Evolutionary conservation across 1,140 invertebrate species (phyloP).

Genomic region (Tyrophagus putrescentiae): DNA sequence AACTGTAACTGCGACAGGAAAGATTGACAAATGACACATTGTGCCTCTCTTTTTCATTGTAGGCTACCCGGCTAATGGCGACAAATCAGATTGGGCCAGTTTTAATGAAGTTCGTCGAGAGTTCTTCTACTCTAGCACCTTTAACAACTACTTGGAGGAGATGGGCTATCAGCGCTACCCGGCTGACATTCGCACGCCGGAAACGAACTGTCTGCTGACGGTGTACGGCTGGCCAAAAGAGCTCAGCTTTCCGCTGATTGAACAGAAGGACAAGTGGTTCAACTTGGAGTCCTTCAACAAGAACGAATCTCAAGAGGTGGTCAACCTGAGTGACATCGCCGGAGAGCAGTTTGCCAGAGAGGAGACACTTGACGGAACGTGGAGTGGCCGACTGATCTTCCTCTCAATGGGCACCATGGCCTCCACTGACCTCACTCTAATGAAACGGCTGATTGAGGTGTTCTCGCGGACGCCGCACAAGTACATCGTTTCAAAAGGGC

Average conservation of each 20-base stretch:
- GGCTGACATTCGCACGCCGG: neutral
- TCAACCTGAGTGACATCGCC: neutral
- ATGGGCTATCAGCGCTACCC: neutral
- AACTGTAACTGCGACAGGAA: too few relatives aligned
- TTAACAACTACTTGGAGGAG: neutral
- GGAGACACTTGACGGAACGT: neutral
- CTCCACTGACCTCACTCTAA: conserved; percentile 21
- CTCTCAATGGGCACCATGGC: conserved; percentile 16
- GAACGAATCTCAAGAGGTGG: neutral
- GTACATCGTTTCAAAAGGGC: conserved; percentile 19
- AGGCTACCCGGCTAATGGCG: neutral
- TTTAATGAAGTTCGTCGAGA: neutral
- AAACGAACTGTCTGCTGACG: neutral
- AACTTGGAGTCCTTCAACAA: neutral
- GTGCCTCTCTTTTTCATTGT: too few relatives aligned
- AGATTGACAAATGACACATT: too few relatives aligned
- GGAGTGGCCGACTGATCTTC: conserved; percentile 20
- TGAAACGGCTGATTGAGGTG: conserved; percentile 16
- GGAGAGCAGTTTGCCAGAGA: neutral
- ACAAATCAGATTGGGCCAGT: neutral
- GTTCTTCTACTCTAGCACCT: neutral
- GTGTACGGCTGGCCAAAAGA: neutral
- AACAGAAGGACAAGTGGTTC: neutral
- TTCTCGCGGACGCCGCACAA: neutral
- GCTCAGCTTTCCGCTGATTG: neutral